Evolutionary conservation across 2,113 vertebrate species (phyloP).

Genomic region (Polypterus bichir): DNA sequence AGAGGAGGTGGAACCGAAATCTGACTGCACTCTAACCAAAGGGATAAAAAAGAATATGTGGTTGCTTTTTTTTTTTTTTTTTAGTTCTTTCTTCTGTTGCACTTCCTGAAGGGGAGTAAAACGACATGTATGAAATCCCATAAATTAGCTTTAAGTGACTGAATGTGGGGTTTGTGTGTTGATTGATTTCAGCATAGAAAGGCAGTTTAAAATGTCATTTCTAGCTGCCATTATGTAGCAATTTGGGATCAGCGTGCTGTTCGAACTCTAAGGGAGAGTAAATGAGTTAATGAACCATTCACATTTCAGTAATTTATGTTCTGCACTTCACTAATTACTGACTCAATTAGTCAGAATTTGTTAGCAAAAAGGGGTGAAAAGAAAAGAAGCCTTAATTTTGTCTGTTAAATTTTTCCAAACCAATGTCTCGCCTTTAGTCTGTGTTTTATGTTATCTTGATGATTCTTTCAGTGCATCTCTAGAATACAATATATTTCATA

Average conservation of each 20-base stretch:
- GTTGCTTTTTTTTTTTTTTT: too few relatives aligned
- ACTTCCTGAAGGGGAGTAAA: too few relatives aligned
- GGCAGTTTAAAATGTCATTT: constrained; percentile 11
- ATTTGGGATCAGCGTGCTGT: constrained; percentile 16
- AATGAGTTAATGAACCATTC: constrained; percentile 22
- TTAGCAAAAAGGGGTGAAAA: constrained; percentile 3
- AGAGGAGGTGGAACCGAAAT: too few relatives aligned
- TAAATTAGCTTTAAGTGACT: constrained; percentile 8
- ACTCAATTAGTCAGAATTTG: constrained; percentile 14
- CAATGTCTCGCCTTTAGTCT: background rate
- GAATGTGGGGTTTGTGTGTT: constrained; percentile 1
- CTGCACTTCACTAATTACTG: constrained; percentile 15
- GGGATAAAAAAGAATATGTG: too few relatives aligned
- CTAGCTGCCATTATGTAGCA: constrained; percentile 16
- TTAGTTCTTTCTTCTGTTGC: too few relatives aligned
- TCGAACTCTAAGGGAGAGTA: constrained; percentile 13
- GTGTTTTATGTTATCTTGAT: too few relatives aligned
- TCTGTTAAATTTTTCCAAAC: background rate
- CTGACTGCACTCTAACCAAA: too few relatives aligned
- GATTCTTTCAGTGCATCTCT: too few relatives aligned
- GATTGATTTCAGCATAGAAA: constrained; percentile 13
- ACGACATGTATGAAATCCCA: background rate
- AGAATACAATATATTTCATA: too few relatives aligned
- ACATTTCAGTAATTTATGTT: constrained; percentile 18
- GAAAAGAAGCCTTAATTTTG: background rate